These are phyloP conservation scores for Thomomys bottae DNA, from an alignment of 2,113 vertebrate species.

Conservation along the genomic window DNA sequence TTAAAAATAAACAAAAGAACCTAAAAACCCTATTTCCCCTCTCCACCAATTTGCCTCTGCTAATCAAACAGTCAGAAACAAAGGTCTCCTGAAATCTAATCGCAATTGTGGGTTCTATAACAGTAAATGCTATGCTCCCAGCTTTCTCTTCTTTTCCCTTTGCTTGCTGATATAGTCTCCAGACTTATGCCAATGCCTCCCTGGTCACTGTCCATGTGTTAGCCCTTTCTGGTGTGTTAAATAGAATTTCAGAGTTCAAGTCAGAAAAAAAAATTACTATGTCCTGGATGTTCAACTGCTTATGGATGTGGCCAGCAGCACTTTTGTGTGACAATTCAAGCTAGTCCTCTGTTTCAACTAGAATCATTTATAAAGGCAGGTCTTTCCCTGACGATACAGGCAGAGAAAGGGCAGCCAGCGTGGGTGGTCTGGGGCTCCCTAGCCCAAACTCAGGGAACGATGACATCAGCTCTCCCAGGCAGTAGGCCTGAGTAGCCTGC, in stretches of 20 bases:
- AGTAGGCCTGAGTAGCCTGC: background rate
- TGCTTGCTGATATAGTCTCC: conserved; percentile 4
- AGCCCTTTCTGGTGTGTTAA: conserved; percentile 13
- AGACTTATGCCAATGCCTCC: background rate
- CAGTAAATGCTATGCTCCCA: background rate
- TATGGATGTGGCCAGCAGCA: conserved; percentile 56
- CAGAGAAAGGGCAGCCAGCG: conserved; percentile 54
- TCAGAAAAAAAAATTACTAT: conserved; percentile 30
- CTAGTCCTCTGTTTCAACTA: conserved; percentile 66
- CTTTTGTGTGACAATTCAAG: conserved; percentile 59
- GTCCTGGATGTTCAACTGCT: conserved; percentile 54
- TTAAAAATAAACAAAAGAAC: background rate
- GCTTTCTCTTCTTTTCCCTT: background rate
- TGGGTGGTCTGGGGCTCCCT: conserved; percentile 2
- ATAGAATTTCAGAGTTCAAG: conserved; percentile 63
- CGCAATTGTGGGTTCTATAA: background rate
- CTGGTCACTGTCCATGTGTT: background rate
- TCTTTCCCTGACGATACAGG: conserved; percentile 54
- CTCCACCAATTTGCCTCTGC: background rate
- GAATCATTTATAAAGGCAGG: conserved; percentile 68
- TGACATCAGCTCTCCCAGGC: conserved; percentile 49
- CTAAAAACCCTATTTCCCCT: too few species aligned
- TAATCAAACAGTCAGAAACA: background rate
- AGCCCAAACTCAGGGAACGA: conserved; percentile 55
- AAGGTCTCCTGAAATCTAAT: background rate